Conservation (phyloP, 2,888 invertebrate genomes). For the Girardia tigrina region DNA sequence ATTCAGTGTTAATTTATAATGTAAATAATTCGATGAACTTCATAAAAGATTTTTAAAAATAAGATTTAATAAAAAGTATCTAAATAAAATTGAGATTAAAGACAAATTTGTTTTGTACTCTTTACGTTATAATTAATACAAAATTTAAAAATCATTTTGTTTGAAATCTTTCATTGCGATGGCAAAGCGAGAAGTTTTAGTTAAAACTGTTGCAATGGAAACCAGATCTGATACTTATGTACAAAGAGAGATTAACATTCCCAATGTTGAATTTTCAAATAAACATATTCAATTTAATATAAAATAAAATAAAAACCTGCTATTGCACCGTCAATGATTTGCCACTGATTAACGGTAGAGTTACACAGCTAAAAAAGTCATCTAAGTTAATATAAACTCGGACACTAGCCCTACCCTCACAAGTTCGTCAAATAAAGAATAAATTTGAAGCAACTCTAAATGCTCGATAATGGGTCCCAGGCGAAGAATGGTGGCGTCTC, state of each 20-base stretch:
- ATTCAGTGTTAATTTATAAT: too few relatives aligned
- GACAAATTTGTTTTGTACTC: too few relatives aligned
- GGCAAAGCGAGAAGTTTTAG: too few relatives aligned
- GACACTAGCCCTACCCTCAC: constrained; percentile 40
- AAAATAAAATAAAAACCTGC: constrained; percentile 40
- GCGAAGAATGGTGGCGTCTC: constrained; percentile 42
- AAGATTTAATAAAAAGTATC: too few relatives aligned
- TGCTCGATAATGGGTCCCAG: constrained; percentile 40
- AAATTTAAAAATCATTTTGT: too few relatives aligned
- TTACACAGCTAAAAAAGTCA: constrained; percentile 40
- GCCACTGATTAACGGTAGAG: constrained; percentile 41
- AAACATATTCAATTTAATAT: neutral
- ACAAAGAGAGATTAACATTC: neutral
- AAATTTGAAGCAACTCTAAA: constrained; percentile 39
- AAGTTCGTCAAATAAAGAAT: constrained; percentile 41
- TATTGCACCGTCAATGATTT: constrained; percentile 45
- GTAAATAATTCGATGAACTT: too few relatives aligned
- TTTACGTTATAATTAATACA: too few relatives aligned
- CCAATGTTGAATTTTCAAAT: neutral
- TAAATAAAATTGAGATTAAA: too few relatives aligned
- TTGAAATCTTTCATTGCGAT: too few relatives aligned
- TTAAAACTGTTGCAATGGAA: too few relatives aligned
- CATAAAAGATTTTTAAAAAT: too few relatives aligned
- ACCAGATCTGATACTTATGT: too few relatives aligned
- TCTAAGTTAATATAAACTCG: neutral